Base-by-base conservation (phyloP, 2,888 invertebrate genomes). In the Chrysopilus asiliformis region DNA sequence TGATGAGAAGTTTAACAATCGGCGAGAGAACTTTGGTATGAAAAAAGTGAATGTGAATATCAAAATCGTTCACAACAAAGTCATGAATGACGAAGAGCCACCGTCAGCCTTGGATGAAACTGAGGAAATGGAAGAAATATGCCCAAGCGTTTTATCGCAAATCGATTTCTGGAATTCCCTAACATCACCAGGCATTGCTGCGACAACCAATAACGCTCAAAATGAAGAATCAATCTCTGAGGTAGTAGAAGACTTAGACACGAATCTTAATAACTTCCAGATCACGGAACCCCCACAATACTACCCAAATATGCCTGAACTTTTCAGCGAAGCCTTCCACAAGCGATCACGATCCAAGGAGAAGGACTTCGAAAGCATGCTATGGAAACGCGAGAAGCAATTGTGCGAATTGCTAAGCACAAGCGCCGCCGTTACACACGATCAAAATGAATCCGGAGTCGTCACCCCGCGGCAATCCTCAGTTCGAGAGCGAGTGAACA, bases 221-320 rank as follows among this genome's bases (percentile, higher is more conserved):
- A n/a, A n/a, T n/a, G n/a, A n/a, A n/a, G n/a, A n/a, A n/a, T n/a
- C n/a, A n/a, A n/a, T n/a, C n/a, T n/a, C n/a, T n/a, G n/a, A n/a
- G n/a, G n/a, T n/a, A n/a, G n/a, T n/a, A n/a, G n/a, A n/a, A n/a
- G n/a, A n/a, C n/a, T n/a, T n/a, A n/a, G n/a, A n/a, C n/a, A n/a
- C n/a, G n/a, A n/a, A n/a, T n/a, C n/a, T n/a, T n/a, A n/a, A n/a
- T n/a, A n/a, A n/a, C n/a, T n/a, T n/a, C n/a, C n/a, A n/a, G n/a
- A n/a, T n/a, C 22, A 38, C 16, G 36, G 36, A 36, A 18, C 36
- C 30, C 14, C 30, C 36, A 7, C 29, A 42, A 27, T 40, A 46
- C 33, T 40, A 43, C 37, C 44, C 42, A 20, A 40, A 41, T 15
- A 43, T 46, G 44, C 38, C 46, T 9, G 46, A 46, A 32, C 22